A percentile compares a stretch with the other conserved stretches of the same genome.
These are phyloP conservation scores for Drosophila hamatofila DNA, from an alignment of 2,888 invertebrate genomes.

Conservation along the genomic window DNA sequence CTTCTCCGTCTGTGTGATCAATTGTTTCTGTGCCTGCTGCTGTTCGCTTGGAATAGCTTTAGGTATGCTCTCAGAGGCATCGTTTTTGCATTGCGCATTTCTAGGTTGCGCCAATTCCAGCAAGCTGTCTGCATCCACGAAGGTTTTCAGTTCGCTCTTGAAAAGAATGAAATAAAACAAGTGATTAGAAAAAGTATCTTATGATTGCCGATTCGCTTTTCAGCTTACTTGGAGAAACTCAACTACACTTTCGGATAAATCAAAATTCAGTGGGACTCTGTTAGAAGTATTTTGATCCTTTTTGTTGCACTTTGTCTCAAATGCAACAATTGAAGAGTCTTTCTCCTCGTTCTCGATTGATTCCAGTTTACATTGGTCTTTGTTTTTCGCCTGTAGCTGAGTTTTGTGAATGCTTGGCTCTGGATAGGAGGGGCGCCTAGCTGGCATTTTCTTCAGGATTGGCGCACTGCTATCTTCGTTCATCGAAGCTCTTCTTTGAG, in stretches of 20 bases:
- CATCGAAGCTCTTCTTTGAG: neutral
- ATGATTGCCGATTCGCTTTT: neutral
- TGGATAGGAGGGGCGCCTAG: slow-evolving; percentile 13
- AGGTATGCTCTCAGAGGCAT: slow-evolving; percentile 26
- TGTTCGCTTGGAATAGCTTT: slow-evolving; percentile 31
- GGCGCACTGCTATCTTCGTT: neutral
- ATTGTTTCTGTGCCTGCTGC: neutral
- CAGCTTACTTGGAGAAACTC: slow-evolving; percentile 47
- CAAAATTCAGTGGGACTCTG: slow-evolving; percentile 11
- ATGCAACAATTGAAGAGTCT: neutral
- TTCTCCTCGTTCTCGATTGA: neutral
- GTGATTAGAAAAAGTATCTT: neutral
- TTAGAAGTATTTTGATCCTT: neutral
- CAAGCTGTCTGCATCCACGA: slow-evolving; percentile 35
- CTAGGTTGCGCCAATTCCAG: slow-evolving; percentile 18
- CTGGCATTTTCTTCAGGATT: neutral
- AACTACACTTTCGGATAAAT: slow-evolving; percentile 42
- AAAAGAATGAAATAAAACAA: neutral
- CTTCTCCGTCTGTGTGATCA: neutral
- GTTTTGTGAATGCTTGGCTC: neutral
- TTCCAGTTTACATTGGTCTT: neutral
- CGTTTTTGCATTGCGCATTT: neutral
- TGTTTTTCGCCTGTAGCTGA: neutral
- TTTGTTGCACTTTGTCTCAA: slow-evolving; percentile 20
- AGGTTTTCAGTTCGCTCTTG: slow-evolving; percentile 34